A percentile compares a stretch with the other conserved stretches of the same genome.
phyloP scores from a whole-genome alignment of 2,797 vertebrate species.

The Anguilla obscura region DNA sequence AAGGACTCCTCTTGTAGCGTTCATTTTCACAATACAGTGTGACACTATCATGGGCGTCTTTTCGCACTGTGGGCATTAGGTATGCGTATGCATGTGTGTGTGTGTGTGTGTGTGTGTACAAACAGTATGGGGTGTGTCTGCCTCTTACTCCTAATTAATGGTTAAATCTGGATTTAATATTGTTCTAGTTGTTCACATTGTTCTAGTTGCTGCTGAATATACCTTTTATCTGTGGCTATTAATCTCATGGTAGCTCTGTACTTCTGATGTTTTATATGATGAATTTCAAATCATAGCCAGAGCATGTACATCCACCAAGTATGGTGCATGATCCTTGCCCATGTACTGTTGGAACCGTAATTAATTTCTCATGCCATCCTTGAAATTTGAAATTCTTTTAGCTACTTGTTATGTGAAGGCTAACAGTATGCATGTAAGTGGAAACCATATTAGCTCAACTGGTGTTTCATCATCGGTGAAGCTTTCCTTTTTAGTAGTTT shows the following conservation, averaged over 20 bases:
- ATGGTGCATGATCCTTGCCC: not conserved
- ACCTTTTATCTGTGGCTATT: not conserved
- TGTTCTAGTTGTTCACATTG: not conserved
- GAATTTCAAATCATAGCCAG: not conserved
- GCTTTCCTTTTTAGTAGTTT: slow-evolving; percentile 26
- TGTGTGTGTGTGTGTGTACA: not conserved
- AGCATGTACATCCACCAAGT: not conserved
- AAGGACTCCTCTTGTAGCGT: not conserved
- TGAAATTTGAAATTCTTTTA: not conserved
- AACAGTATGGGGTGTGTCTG: not conserved
- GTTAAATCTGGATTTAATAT: not conserved
- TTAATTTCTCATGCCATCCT: slow-evolving; percentile 33
- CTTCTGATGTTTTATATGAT: slow-evolving; percentile 6
- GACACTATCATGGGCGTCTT: too few species aligned
- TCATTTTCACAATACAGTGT: not conserved
- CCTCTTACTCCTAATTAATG: not conserved
- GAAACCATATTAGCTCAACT: not conserved
- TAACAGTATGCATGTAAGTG: not conserved
- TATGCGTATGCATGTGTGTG: not conserved
- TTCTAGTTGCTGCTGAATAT: not conserved
- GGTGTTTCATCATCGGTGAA: slow-evolving; percentile 10
- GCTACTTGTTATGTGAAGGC: not conserved
- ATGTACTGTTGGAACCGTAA: slow-evolving; percentile 27
- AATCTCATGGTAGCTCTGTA: not conserved
- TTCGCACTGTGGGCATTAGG: not conserved